Evolutionary conservation across 1,140 invertebrate species (phyloP).

Genomic region (Panagrolaimus sp.): DNA sequence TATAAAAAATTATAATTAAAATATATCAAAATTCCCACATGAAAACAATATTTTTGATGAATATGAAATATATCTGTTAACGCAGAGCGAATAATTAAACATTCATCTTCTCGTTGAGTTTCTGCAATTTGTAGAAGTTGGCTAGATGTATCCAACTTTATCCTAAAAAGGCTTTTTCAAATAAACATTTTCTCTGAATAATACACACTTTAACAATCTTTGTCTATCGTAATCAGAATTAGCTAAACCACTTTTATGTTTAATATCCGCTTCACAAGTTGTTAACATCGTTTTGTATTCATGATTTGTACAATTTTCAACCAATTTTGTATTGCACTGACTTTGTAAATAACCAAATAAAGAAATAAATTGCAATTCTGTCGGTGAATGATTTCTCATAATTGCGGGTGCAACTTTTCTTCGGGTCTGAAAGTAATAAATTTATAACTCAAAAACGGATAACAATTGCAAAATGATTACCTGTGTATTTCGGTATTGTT

Average conservation of each 20-base stretch:
- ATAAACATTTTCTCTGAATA: too few species aligned
- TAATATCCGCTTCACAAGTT: constrained; percentile 33
- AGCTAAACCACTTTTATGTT: constrained; percentile 13
- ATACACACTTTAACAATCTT: constrained; percentile 26
- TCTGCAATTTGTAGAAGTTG: constrained; percentile 36
- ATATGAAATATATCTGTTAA: constrained; percentile 43
- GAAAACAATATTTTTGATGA: constrained; percentile 47
- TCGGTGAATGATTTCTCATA: constrained; percentile 20
- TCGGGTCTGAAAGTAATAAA: neutral
- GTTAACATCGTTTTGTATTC: constrained; percentile 27
- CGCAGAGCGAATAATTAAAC: constrained; percentile 35
- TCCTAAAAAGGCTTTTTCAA: constrained; percentile 20
- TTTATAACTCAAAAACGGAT: neutral
- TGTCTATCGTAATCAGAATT: constrained; percentile 38
- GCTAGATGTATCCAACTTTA: constrained; percentile 42
- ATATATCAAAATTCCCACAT: constrained; percentile 26
- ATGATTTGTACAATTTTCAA: constrained; percentile 21
- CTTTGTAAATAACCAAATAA: constrained; percentile 44
- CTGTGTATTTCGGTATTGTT: constrained; percentile 26
- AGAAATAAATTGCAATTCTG: constrained; percentile 45
- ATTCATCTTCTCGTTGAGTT: constrained; percentile 34
- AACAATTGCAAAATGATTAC: constrained; percentile 9
- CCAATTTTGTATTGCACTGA: constrained; percentile 26
- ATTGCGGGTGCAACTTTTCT: constrained; percentile 3
- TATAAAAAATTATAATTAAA: constrained; percentile 4